Evolutionary conservation across 1,140 invertebrate species (phyloP).

Genomic region (Pissodes strobi): DNA sequence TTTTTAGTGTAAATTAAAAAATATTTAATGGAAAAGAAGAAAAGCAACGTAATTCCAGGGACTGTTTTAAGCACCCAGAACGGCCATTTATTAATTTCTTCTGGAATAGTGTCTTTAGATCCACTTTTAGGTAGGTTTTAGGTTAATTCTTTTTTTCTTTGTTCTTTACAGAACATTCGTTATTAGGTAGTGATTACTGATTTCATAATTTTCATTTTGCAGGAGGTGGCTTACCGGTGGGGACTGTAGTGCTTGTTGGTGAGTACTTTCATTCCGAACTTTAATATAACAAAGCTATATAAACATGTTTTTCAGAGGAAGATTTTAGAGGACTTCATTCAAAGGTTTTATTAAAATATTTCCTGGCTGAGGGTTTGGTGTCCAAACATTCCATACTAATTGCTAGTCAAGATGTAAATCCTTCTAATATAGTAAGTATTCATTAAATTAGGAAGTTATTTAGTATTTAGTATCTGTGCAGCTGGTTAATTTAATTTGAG

Average conservation of each 20-base stretch:
- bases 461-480: too few relatives aligned
- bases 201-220: conserved; percentile 39
- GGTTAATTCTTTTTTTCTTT: conserved; percentile 40
- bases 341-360: conserved; percentile 78
- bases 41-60: conserved; percentile 59
- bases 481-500: too few relatives aligned
- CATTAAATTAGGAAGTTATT: too few relatives aligned
- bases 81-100: conserved; percentile 70
- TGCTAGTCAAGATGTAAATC: conserved; percentile 71
- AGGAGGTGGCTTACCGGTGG: conserved; percentile 66
- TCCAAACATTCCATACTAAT: conserved; percentile 72
- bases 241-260: conserved; percentile 65
- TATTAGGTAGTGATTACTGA: conserved; percentile 21
- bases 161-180: too few relatives aligned
- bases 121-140: conserved; percentile 63
- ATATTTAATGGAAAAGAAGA: conserved; percentile 46
- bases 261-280: too few relatives aligned
- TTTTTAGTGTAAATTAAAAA: background rate
- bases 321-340: conserved; percentile 76
- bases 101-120: conserved; percentile 74
- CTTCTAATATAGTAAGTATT: conserved; percentile 63
- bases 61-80: conserved; percentile 69
- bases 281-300: too few relatives aligned
- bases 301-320: conserved; percentile 68
- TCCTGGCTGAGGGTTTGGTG: conserved; percentile 78